Conservation (phyloP, 2,113 vertebrate genomes). For the Callipepla squamata region DNA sequence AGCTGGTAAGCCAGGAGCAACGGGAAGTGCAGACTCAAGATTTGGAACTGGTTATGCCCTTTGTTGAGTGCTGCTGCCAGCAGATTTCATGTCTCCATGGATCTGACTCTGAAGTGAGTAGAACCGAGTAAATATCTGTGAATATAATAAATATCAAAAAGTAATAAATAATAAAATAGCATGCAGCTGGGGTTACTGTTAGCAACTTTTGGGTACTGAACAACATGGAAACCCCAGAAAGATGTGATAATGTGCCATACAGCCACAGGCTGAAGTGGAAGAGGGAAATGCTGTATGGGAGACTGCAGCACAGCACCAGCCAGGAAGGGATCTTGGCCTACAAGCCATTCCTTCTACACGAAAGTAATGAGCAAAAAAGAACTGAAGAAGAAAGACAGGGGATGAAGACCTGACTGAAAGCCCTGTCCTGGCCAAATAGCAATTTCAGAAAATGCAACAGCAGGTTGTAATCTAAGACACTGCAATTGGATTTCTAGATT, state of each 20-base stretch:
- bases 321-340: background rate
- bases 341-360: background rate
- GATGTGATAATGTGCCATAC: background rate
- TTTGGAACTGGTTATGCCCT: background rate
- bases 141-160: background rate
- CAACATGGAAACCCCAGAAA: background rate
- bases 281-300: background rate
- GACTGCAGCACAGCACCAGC: background rate
- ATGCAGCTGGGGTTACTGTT: background rate
- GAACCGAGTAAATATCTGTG: background rate
- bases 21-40: background rate
- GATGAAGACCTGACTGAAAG: background rate
- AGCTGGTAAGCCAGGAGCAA: background rate
- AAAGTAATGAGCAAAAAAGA: background rate
- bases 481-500: background rate
- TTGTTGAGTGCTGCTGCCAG: background rate
- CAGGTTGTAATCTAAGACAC: background rate
- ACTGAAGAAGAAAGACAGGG: background rate
- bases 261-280: background rate
- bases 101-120: background rate
- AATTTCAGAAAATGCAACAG: conserved; percentile 10
- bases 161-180: background rate
- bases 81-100: background rate
- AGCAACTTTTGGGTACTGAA: background rate
- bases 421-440: background rate